Percentiles rank a stretch among this genome's conserved stretches.
phyloP scores from a whole-genome alignment of 35 echinoderm and acorn worm genomes.

The Amphiura filiformis region DNA sequence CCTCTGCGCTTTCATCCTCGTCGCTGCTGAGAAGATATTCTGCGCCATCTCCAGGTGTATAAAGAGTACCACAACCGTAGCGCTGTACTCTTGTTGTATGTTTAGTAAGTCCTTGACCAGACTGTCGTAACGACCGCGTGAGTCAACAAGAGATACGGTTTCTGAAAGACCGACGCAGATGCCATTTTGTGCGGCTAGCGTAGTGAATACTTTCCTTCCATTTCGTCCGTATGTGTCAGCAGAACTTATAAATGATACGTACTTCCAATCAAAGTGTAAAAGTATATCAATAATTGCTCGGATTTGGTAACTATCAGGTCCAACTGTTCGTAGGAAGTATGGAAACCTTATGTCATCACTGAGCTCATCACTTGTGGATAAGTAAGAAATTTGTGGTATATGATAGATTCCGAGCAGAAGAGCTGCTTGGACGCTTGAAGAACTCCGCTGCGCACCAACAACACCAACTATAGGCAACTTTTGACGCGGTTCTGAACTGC shows the following conservation, averaged over 20 bases:
- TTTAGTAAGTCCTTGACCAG: slow-evolving; percentile 43
- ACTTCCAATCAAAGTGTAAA: slow-evolving; percentile 70
- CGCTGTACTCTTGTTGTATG: slow-evolving; percentile 33
- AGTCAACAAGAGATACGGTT: not conserved
- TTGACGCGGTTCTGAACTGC: not conserved
- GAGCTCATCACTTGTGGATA: slow-evolving; percentile 93
- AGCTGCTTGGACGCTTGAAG: slow-evolving; percentile 80
- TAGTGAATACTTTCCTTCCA: slow-evolving; percentile 61
- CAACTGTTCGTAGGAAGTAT: slow-evolving; percentile 88
- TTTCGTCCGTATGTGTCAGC: slow-evolving; percentile 87
- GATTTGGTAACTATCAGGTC: slow-evolving; percentile 73
- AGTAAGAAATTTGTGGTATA: slow-evolving; percentile 87
- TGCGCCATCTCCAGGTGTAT: slow-evolving; percentile 60
- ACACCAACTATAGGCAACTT: slow-evolving; percentile 46
- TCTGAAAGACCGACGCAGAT: slow-evolving; percentile 66
- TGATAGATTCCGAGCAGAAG: slow-evolving; percentile 76
- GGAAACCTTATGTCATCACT: slow-evolving; percentile 76
- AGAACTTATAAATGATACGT: slow-evolving; percentile 81
- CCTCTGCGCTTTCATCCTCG: slow-evolving; percentile 8
- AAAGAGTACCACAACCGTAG: slow-evolving; percentile 78
- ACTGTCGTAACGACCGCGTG: not conserved
- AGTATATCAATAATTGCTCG: slow-evolving; percentile 82
- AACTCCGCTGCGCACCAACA: slow-evolving; percentile 82
- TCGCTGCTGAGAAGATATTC: slow-evolving; percentile 45
- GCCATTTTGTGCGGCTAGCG: slow-evolving; percentile 6